A percentile compares a stretch with the other conserved stretches of the same genome.
Conservation (phyloP, 37 sponge, comb jelly and placozoan genomes). For the Agelas oroides region DNA sequence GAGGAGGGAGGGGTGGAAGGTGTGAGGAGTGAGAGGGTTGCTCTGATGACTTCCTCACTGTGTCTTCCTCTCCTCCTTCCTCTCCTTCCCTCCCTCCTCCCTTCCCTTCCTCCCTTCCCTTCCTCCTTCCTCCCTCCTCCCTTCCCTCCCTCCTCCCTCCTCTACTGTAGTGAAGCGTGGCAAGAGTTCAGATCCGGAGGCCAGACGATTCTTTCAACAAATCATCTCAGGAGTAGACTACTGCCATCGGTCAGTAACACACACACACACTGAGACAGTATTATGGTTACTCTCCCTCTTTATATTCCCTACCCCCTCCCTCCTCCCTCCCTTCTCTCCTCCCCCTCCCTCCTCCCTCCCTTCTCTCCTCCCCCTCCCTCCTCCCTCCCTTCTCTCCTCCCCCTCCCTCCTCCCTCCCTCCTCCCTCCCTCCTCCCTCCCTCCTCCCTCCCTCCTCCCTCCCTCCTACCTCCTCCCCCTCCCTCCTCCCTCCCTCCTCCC, state of each 20-base stretch:
- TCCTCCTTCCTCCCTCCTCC: neutral
- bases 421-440: neutral
- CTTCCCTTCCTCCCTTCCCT: no score
- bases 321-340: neutral
- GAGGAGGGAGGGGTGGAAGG: neutral
- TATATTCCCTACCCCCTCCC: no score
- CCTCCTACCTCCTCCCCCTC: no score
- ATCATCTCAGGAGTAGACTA: slow-evolving; percentile 94
- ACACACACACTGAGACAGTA: neutral
- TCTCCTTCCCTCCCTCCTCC: neutral
- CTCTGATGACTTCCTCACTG: neutral
- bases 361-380: no score
- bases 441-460: neutral
- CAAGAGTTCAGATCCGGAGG: slow-evolving; percentile 76
- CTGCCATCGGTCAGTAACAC: slow-evolving; percentile 74
- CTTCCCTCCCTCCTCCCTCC: neutral
- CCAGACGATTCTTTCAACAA: slow-evolving; percentile 92
- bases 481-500: neutral
- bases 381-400: no score
- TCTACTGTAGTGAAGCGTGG: slow-evolving; percentile 77
- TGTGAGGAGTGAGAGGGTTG: neutral
- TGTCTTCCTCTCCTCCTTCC: neutral
- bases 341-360: no score
- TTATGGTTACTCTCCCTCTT: neutral
- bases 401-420: no score